phyloP scores from a whole-genome alignment of 2,797 vertebrate species.

The Sandelia bainsii region DNA sequence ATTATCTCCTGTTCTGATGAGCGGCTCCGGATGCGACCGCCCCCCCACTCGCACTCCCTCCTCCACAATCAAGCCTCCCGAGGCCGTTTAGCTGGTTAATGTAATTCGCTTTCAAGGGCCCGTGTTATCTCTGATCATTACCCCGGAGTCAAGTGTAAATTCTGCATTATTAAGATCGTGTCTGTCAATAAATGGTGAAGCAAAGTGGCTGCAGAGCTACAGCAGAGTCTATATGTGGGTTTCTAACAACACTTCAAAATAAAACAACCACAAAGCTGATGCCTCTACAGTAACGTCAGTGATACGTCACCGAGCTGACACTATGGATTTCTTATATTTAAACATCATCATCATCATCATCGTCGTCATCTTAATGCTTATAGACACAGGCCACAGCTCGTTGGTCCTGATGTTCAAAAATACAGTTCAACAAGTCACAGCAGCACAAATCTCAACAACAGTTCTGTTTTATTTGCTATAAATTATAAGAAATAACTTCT shows the following conservation, averaged over 20 bases:
- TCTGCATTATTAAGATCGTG: slow-evolving; percentile 87
- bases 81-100: slow-evolving; percentile 94
- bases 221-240: slow-evolving; percentile 49
- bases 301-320: no score
- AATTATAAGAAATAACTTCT: no score
- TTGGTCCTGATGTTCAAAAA: no score
- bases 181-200: slow-evolving; percentile 78
- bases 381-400: no score
- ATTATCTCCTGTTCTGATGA: slow-evolving; percentile 93
- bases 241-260: slow-evolving; percentile 25
- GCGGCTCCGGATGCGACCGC: slow-evolving; percentile 82
- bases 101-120: slow-evolving; percentile 94
- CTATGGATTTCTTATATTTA: no score
- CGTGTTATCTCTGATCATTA: slow-evolving; percentile 96
- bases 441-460: no score
- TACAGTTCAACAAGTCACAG: no score
- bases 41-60: neutral
- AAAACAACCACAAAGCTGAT: slow-evolving; percentile 4
- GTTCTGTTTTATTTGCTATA: no score
- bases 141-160: slow-evolving; percentile 92
- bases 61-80: slow-evolving; percentile 72
- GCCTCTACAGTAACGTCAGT: neutral
- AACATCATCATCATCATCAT: no score
- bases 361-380: no score
- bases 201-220: slow-evolving; percentile 76